These are phyloP conservation scores for Gavialis gangeticus DNA, from an alignment of 2,113 vertebrate species.

Conservation along the genomic window DNA sequence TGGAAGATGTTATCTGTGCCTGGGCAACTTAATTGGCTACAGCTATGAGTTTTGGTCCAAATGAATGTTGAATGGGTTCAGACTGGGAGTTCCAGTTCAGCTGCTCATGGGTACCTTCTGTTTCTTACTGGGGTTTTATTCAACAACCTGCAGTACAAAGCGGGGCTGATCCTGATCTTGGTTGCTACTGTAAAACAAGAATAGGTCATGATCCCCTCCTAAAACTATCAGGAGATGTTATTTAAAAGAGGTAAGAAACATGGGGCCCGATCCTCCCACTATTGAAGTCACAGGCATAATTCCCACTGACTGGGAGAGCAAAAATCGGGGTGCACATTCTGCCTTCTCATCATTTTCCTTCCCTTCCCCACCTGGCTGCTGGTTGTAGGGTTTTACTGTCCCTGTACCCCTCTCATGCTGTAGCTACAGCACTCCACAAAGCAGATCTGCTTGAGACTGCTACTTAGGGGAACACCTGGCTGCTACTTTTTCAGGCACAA, in stretches of 20 bases:
- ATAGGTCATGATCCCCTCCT: neutral
- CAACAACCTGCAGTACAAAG: neutral
- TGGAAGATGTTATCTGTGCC: neutral
- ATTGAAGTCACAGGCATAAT: constrained; percentile 18
- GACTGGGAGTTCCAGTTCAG: neutral
- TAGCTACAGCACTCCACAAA: neutral
- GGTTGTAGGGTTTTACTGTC: neutral
- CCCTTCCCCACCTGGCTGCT: neutral
- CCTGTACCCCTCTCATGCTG: neutral
- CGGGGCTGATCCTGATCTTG: neutral
- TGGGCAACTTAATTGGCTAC: neutral
- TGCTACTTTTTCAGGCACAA: neutral
- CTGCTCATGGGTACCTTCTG: neutral
- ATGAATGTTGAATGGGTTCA: neutral
- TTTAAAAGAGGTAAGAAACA: neutral
- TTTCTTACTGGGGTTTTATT: neutral
- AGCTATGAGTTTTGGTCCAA: neutral
- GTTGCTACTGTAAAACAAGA: neutral
- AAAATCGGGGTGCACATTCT: neutral
- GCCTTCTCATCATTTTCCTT: neutral
- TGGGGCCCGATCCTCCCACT: neutral
- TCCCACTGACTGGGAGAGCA: neutral
- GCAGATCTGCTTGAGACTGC: neutral
- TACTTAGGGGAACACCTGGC: neutral
- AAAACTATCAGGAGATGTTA: constrained; percentile 1